Evolutionary conservation across 2,888 invertebrate genomes (phyloP), one percentile per base, ranked within the genome.

Genomic region (Acanthosepion lycidas): DNA sequence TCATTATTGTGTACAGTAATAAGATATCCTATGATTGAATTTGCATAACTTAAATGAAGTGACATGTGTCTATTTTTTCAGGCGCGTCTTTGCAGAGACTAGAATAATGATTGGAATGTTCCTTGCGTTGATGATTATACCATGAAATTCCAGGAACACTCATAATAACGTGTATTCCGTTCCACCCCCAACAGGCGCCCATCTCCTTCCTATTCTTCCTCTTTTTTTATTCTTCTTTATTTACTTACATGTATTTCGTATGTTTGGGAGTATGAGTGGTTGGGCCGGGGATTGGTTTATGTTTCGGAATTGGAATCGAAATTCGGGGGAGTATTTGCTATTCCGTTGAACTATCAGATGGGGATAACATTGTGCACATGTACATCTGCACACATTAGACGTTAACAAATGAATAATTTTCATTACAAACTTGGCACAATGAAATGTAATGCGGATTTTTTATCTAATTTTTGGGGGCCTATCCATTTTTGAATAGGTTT

Each of bases 11-110:
- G n/a, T 8, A 78, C 8, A 9, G n/a, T n/a, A 78, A 78, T 78
- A 78, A 78, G 78, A 78, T 78, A n/a, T 78, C 78, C 78, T 78
- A 78, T 78, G 78, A 78, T 78, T 78, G 78, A 78, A 78, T 78
- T 78, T 78, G n/a, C 78, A 78, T 78, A 78, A 78, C n/a, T 78
- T 78, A 78, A 78, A 78, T 15, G 78, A 78, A 78, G 78, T 78
- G 78, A 78, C 78, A 78, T 78, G 33, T 33, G n/a, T n/a, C 78
- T 78, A 78, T 78, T n/a, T 78, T 42, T 78, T n/a, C 78, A 15
- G 78, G 78, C 78, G 78, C 78, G 78, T 78, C 78, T 78, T 33
- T 33, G n/a, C 4, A n/a, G n/a, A 9, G n/a, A 78, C n/a, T 12
- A 78, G 78, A n/a, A 28, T 78, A n/a, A n/a, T 15, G 78, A 78